Conservation (phyloP, 1,140 invertebrate genomes). For the Pomacea maculata region DNA sequence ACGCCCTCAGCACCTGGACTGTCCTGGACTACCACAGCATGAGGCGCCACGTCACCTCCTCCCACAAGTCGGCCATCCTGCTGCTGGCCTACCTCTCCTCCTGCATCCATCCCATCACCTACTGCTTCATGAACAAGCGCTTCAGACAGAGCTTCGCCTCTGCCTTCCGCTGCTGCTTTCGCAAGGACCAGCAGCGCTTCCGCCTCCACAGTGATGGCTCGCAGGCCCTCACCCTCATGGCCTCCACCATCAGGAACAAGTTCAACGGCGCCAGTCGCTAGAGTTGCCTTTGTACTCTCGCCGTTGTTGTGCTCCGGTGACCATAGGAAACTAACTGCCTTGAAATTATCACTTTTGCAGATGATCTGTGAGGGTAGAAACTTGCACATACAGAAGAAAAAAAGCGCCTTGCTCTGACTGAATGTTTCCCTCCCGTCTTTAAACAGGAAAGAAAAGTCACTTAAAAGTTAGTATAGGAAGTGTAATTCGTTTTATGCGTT, state of each 20-base stretch:
- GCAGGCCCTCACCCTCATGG: background rate
- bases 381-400: too few species aligned
- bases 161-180: conserved; percentile 73
- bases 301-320: too few species aligned
- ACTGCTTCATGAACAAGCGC: conserved; percentile 92
- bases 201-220: conserved; percentile 25
- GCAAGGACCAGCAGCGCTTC: background rate
- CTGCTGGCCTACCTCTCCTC: conserved; percentile 86
- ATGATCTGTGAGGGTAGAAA: too few species aligned
- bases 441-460: too few species aligned
- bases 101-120: conserved; percentile 93
- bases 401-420: too few species aligned
- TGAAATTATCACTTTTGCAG: too few species aligned
- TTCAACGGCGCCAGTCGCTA: too few species aligned
- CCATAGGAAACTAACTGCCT: too few species aligned
- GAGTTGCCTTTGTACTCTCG: too few species aligned
- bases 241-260: background rate
- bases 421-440: too few species aligned
- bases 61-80: conserved; percentile 77
- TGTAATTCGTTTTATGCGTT: too few species aligned
- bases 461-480: too few species aligned
- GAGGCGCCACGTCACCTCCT: conserved; percentile 50
- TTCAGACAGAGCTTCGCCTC: conserved; percentile 84
- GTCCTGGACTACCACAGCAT: conserved; percentile 78
- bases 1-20: conserved; percentile 83